Evolutionary conservation across 2,113 vertebrate genomes (phyloP).

Genomic region (Porphyrio hochstetteri): DNA sequence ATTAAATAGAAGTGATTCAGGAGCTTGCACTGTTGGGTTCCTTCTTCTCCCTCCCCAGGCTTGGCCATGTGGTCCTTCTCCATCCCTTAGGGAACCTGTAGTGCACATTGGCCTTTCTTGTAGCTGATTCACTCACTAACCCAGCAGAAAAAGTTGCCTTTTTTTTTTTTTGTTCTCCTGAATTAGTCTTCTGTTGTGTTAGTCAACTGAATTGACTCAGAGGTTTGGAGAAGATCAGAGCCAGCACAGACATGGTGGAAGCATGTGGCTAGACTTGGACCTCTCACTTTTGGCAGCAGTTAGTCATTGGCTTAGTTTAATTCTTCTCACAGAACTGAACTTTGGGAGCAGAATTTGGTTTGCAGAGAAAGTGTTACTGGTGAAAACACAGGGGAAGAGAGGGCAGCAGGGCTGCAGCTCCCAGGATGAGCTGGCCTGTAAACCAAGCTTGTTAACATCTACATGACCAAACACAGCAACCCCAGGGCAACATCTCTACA

Average conservation of each 20-base stretch:
- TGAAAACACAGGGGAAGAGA: background rate
- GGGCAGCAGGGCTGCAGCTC: background rate
- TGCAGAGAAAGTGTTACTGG: background rate
- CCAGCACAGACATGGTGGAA: background rate
- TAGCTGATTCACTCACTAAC: background rate
- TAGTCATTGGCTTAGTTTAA: background rate
- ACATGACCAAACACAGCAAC: background rate
- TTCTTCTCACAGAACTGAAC: background rate
- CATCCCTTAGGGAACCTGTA: background rate
- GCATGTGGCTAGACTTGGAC: background rate
- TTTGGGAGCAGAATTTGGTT: background rate
- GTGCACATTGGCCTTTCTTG: background rate
- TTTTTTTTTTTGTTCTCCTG: background rate
- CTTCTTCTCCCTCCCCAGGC: background rate
- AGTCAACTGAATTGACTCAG: background rate
- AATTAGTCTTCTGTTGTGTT: background rate
- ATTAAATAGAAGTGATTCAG: background rate
- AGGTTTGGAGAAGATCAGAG: background rate
- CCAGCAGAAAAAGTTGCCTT: background rate
- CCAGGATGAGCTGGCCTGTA: background rate
- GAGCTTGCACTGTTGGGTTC: background rate
- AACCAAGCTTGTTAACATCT: background rate
- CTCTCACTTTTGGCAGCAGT: background rate
- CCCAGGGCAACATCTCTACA: background rate
- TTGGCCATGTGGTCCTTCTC: background rate